A percentile compares a stretch with the other conserved stretches of the same genome.
These are phyloP conservation scores for Geothlypis trichas DNA, from an alignment of 2,113 vertebrate species.

Conservation along the genomic window DNA sequence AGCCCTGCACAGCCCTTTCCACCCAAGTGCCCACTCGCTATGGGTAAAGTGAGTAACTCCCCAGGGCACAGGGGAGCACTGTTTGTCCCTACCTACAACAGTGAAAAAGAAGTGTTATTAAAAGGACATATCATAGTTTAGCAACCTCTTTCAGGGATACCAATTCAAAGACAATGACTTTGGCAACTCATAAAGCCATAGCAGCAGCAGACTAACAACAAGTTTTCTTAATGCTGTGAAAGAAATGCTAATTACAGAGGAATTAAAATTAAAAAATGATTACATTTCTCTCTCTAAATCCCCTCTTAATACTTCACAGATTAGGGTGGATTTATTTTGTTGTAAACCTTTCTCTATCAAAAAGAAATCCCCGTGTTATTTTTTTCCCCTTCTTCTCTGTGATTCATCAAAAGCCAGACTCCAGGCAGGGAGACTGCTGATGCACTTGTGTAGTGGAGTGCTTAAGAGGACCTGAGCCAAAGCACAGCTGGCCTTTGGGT, in stretches of 20 bases:
- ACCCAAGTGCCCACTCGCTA: neutral
- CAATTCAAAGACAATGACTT: neutral
- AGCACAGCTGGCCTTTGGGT: conserved; percentile 9
- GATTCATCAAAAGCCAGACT: conserved; percentile 14
- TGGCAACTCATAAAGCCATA: neutral
- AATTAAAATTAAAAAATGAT: conserved; percentile 59
- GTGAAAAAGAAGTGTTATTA: neutral
- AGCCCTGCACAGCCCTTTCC: neutral
- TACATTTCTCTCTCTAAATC: conserved; percentile 56
- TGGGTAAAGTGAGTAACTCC: neutral
- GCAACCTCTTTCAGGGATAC: neutral
- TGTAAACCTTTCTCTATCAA: conserved; percentile 35
- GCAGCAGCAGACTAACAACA: neutral
- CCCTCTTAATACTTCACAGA: conserved; percentile 57
- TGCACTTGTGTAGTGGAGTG: neutral
- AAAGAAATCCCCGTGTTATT: neutral
- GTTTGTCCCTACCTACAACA: neutral
- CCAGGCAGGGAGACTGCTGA: neutral
- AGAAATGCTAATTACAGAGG: conserved; percentile 57
- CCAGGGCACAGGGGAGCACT: neutral
- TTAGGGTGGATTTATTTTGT: conserved; percentile 64
- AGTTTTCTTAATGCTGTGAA: conserved; percentile 37
- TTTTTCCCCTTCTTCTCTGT: neutral
- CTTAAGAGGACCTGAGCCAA: neutral
- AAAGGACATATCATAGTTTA: neutral